Evolutionary conservation across 2,888 invertebrate species (phyloP).

Genomic region (Polydrusus tereticollis): DNA sequence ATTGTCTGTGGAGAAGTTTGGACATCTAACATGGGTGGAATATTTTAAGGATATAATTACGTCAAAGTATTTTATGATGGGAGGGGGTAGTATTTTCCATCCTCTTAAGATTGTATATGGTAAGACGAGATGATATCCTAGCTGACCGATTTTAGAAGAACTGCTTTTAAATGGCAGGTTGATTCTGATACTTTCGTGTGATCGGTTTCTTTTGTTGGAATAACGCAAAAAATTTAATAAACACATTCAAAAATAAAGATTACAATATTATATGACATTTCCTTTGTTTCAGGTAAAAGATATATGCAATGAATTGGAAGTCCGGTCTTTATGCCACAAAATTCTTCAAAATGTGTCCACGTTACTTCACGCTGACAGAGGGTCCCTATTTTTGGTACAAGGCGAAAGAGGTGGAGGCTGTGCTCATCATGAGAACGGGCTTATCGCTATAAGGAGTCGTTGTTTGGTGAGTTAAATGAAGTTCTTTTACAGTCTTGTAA

Average conservation of each 20-base stretch:
- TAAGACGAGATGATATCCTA: too few species aligned
- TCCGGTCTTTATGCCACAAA: conserved; percentile 94
- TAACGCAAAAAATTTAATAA: too few species aligned
- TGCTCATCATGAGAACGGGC: conserved; percentile 52
- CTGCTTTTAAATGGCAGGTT: too few species aligned
- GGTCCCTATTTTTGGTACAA: conserved; percentile 92
- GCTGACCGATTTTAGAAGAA: too few species aligned
- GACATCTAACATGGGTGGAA: too few species aligned
- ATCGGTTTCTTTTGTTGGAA: too few species aligned
- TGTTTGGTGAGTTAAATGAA: conserved; percentile 44
- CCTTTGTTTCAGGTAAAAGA: conserved; percentile 82
- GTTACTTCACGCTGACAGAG: conserved; percentile 90
- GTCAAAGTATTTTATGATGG: too few species aligned
- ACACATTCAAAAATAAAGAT: too few species aligned
- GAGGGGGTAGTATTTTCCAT: too few species aligned
- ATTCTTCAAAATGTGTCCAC: conserved; percentile 95
- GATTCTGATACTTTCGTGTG: too few species aligned
- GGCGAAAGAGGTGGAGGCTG: conserved; percentile 70
- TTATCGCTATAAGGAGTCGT: conserved; percentile 19
- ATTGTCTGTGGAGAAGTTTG: background rate
- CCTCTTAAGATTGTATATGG: too few species aligned
- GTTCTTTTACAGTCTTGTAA: background rate
- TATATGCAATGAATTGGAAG: conserved; percentile 96
- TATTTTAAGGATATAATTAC: too few species aligned
- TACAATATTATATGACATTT: background rate